These are phyloP conservation scores for Sorex maritimensis DNA, from an alignment of 2,797 vertebrate genomes.

Conservation along the genomic window DNA sequence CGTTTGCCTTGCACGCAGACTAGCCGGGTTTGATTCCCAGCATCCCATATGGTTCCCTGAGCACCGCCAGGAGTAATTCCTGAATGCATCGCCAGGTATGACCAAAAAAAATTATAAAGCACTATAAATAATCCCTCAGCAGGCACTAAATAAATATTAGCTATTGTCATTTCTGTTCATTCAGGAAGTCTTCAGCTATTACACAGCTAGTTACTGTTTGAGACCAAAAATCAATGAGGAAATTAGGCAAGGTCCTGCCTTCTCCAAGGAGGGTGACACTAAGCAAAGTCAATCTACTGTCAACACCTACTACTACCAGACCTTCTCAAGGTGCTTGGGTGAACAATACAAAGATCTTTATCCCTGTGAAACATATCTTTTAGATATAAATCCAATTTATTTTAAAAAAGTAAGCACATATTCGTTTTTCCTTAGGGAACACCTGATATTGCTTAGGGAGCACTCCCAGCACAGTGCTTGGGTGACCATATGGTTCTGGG, in stretches of 20 bases:
- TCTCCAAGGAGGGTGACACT: not conserved
- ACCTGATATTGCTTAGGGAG: too few relatives aligned
- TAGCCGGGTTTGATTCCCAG: too few relatives aligned
- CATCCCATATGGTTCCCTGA: too few relatives aligned
- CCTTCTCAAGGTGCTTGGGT: not conserved
- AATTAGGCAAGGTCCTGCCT: not conserved
- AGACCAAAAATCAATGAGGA: not conserved
- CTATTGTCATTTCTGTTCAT: constrained; percentile 5
- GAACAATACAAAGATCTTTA: constrained; percentile 18
- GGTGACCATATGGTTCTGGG: too few relatives aligned
- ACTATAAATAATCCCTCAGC: not conserved
- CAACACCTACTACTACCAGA: not conserved
- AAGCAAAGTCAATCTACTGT: not conserved
- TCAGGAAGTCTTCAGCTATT: not conserved
- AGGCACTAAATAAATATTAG: constrained; percentile 11
- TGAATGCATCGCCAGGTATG: too few relatives aligned
- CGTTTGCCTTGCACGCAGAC: too few relatives aligned
- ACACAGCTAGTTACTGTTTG: not conserved
- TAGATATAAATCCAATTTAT: not conserved
- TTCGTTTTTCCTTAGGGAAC: not conserved
- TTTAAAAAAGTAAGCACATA: not conserved
- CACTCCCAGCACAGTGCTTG: too few relatives aligned
- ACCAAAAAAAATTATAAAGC: too few relatives aligned
- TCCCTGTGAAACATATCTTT: constrained; percentile 7
- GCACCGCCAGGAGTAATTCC: too few relatives aligned